A percentile compares a stretch with the other conserved stretches of the same genome.
These are phyloP conservation scores for Xiphorhynchus elegans DNA, from an alignment of 2,113 vertebrate genomes.

Conservation along the genomic window DNA sequence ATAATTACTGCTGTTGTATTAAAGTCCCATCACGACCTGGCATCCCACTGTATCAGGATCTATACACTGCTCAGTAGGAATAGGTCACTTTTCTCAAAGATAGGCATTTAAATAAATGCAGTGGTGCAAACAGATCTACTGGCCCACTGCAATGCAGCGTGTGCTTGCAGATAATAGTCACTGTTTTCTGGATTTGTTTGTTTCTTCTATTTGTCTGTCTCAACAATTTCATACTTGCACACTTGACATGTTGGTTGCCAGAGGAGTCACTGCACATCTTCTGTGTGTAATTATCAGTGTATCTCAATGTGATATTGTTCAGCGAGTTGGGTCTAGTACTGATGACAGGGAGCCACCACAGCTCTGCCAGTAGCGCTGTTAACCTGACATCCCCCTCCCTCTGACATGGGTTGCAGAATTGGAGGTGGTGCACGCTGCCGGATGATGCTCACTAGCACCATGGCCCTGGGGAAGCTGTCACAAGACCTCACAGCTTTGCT, in stretches of 20 bases:
- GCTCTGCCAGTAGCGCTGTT: background rate
- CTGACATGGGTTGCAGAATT: background rate
- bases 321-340: background rate
- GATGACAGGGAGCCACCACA: background rate
- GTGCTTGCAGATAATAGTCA: background rate
- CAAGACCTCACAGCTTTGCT: background rate
- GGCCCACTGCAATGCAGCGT: constrained; percentile 12
- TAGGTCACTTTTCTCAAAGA: background rate
- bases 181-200: background rate
- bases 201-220: background rate
- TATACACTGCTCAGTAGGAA: background rate
- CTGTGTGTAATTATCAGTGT: background rate
- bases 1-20: background rate
- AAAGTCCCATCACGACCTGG: background rate
- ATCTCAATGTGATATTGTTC: background rate
- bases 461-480: background rate
- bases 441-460: background rate
- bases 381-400: background rate
- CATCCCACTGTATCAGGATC: background rate
- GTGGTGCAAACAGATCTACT: constrained; percentile 8
- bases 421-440: rapidly evolving
- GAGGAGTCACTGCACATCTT: background rate
- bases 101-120: background rate
- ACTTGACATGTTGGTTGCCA: background rate
- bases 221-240: background rate